Conservation (phyloP, 2,888 invertebrate genomes). For the Parasteatoda lunata region DNA sequence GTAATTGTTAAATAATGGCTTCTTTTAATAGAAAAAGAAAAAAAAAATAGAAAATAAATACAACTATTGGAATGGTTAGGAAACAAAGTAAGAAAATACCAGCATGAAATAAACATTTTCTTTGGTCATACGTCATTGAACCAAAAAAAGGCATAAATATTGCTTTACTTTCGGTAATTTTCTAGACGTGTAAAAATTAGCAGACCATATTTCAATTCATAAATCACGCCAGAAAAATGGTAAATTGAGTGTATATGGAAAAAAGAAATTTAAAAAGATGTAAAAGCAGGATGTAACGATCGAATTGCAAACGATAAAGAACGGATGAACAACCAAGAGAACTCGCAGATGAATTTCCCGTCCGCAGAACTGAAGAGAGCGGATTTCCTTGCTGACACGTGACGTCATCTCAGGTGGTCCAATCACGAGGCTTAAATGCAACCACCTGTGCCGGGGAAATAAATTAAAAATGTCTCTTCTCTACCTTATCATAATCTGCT, state of each 20-base stretch:
- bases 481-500: background rate
- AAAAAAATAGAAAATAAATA: too few relatives aligned
- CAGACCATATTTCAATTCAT: too few relatives aligned
- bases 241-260: background rate
- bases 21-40: too few relatives aligned
- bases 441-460: slow-evolving; percentile 45
- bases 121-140: too few relatives aligned
- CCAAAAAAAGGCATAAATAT: too few relatives aligned
- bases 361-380: slow-evolving; percentile 31
- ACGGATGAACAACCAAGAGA: slow-evolving; percentile 37
- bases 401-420: slow-evolving; percentile 63
- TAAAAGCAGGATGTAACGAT: slow-evolving; percentile 40
- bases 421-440: slow-evolving; percentile 36
- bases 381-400: slow-evolving; percentile 58
- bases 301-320: background rate
- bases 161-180: too few relatives aligned
- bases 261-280: background rate
- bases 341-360: slow-evolving; percentile 41
- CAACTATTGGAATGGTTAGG: too few relatives aligned
- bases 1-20: too few relatives aligned
- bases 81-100: too few relatives aligned
- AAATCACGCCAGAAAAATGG: too few relatives aligned
- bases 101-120: too few relatives aligned
- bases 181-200: too few relatives aligned
- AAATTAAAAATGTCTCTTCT: slow-evolving; percentile 6